phyloP scores from a whole-genome alignment of 35 echinoderm and acorn worm genomes.

The Diadema setosum region DNA sequence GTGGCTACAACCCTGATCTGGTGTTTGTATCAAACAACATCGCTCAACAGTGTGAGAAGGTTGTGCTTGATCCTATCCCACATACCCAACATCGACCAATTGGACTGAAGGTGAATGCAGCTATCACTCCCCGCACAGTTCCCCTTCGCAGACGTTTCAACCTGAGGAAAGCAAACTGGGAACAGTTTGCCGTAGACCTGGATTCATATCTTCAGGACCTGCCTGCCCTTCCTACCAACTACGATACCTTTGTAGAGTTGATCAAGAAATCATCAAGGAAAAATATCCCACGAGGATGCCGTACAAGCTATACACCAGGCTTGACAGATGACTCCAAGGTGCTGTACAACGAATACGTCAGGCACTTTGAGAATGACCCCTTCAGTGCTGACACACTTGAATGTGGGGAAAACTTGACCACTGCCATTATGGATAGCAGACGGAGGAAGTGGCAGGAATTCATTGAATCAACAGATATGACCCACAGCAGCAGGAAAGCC shows the following conservation, averaged over 20 bases:
- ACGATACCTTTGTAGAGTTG: constrained; percentile 17
- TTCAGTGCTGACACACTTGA: constrained; percentile 15
- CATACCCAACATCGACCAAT: constrained; percentile 3
- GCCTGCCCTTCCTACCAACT: not conserved
- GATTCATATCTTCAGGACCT: not conserved
- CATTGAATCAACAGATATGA: constrained; percentile 6
- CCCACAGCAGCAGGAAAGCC: constrained; percentile 15
- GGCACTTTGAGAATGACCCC: constrained; percentile 2
- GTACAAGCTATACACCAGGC: constrained; percentile 11
- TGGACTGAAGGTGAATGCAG: not conserved
- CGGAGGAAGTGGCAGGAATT: not conserved
- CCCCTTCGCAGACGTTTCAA: constrained; percentile 16
- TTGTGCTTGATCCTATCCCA: not conserved
- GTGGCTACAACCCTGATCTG: constrained; percentile 57
- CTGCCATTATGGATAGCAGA: constrained; percentile 7
- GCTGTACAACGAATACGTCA: constrained; percentile 15
- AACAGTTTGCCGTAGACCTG: too few relatives aligned
- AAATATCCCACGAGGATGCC: too few relatives aligned
- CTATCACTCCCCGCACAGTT: not conserved
- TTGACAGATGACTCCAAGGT: not conserved
- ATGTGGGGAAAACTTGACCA: constrained; percentile 41
- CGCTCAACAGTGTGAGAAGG: not conserved
- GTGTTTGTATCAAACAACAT: not conserved
- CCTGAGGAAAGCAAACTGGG: constrained; percentile 30
- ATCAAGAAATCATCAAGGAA: not conserved